Conservation (phyloP, 2,113 vertebrate species). For the Ailurus styani region DNA sequence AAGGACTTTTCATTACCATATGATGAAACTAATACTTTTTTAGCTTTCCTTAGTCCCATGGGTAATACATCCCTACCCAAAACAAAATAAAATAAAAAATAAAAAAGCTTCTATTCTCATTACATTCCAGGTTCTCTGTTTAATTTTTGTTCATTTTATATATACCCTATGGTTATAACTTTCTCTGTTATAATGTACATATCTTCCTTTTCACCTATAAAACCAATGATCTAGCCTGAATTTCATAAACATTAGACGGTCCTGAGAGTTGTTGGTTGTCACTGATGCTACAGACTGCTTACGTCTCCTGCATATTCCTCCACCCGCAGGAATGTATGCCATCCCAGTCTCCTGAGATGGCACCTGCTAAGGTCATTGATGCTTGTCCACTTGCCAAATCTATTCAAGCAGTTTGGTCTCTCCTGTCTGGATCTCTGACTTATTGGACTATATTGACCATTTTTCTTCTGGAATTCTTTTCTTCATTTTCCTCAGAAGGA, state of each 20-base stretch:
- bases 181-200: not conserved
- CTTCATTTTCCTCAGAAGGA: not conserved
- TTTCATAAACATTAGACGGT: not conserved
- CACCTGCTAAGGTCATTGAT: not conserved
- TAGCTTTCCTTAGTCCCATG: not conserved
- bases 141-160: not conserved
- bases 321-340: not conserved
- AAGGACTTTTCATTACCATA: not conserved
- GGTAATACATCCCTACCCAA: not conserved
- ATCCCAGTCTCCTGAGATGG: not conserved
- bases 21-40: not conserved
- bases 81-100: not conserved
- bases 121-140: not conserved
- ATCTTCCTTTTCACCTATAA: not conserved
- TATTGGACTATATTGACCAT: not conserved
- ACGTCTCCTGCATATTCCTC: not conserved
- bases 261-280: not conserved
- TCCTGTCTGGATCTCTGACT: not conserved
- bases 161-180: not conserved
- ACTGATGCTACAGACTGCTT: rapidly evolving
- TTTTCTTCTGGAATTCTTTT: not conserved
- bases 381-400: not conserved
- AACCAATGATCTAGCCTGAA: not conserved
- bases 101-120: not conserved
- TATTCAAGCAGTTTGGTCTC: not conserved